Evolutionary conservation across 2,888 invertebrate species (phyloP).

Genomic region (Eutolmus rufibarbis): DNA sequence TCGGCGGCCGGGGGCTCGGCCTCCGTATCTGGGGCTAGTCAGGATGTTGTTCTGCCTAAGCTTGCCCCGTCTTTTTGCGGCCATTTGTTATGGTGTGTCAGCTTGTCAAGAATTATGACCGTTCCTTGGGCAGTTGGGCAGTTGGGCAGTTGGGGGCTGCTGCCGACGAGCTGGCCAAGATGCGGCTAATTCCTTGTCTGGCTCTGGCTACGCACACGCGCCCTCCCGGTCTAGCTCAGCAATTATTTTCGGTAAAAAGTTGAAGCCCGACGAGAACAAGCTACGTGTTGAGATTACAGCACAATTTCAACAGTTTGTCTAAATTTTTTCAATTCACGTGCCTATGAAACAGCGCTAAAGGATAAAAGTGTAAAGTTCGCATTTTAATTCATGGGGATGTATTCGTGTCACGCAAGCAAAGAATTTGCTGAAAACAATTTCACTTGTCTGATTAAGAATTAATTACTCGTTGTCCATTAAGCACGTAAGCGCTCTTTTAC

Average conservation of each 20-base stretch:
- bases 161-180: neutral
- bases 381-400: neutral
- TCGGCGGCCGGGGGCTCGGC: neutral
- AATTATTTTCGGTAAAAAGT: neutral
- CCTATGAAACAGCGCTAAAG: neutral
- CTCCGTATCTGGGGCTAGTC: slow-evolving; percentile 19
- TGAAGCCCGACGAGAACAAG: neutral
- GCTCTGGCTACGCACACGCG: neutral
- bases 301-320: neutral
- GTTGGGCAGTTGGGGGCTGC: neutral
- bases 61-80: slow-evolving; percentile 23
- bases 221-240: neutral
- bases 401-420: neutral
- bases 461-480: neutral
- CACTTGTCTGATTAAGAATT: neutral
- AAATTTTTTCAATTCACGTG: neutral
- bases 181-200: neutral
- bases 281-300: neutral
- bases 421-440: neutral
- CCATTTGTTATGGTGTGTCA: slow-evolving; percentile 34
- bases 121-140: slow-evolving; percentile 6
- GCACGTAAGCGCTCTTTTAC: neutral
- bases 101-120: slow-evolving; percentile 34
- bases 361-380: neutral
- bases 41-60: slow-evolving; percentile 37